These are phyloP conservation scores for Elgaria multicarinata DNA, from an alignment of 2,113 vertebrate genomes.

Conservation along the genomic window DNA sequence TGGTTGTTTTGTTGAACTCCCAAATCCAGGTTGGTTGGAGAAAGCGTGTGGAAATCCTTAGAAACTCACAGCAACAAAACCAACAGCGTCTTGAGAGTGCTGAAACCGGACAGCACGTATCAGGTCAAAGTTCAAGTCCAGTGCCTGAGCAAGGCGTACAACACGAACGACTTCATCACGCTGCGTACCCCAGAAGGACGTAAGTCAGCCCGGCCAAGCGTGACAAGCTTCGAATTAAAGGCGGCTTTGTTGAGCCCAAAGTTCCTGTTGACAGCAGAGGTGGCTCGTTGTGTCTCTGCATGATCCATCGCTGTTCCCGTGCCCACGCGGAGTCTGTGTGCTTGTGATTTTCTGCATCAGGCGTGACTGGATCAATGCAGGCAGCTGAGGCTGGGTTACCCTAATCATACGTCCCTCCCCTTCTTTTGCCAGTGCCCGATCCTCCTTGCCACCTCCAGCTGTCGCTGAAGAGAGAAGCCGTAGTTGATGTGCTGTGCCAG, in stretches of 20 bases:
- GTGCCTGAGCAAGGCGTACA: constrained; percentile 89
- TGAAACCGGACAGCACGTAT: constrained; percentile 93
- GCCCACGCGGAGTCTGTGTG: neutral
- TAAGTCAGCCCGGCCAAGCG: constrained; percentile 75
- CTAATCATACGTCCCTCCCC: neutral
- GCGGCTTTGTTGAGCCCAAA: neutral
- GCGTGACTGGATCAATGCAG: neutral
- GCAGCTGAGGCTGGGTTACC: too few species aligned
- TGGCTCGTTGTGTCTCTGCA: neutral
- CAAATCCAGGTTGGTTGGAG: constrained; percentile 81
- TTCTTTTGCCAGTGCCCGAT: constrained; percentile 84
- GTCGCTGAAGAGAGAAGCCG: constrained; percentile 79
- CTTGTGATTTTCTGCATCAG: neutral
- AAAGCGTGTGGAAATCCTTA: constrained; percentile 87
- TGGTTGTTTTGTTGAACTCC: neutral
- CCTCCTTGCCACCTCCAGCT: constrained; percentile 90
- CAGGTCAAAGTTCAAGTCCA: constrained; percentile 95
- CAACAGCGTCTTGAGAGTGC: constrained; percentile 83
- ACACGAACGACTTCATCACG: constrained; percentile 90
- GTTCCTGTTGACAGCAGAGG: neutral
- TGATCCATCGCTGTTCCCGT: neutral
- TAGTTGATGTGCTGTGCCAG: constrained; percentile 81
- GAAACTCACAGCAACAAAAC: constrained; percentile 96
- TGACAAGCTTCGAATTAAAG: neutral
- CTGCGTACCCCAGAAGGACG: constrained; percentile 91